Percentiles rank a stretch among this genome's conserved stretches.
These are phyloP conservation scores for Cygnus olor DNA, from an alignment of 2,797 vertebrate genomes.

Conservation along the genomic window DNA sequence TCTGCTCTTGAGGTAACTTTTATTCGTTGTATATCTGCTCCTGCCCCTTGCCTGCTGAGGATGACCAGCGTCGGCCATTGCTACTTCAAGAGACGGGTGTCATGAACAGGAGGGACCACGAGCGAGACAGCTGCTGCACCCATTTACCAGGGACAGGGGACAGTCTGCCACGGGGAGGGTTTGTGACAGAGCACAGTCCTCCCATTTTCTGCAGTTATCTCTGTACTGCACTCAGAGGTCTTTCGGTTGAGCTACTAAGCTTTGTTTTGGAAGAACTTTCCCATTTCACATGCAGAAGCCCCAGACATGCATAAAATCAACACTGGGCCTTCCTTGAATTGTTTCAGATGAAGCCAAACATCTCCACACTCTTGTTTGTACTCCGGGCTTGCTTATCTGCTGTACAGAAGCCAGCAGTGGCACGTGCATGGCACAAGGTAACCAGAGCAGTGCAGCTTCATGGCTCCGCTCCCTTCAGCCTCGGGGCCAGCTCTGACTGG, in stretches of 20 bases:
- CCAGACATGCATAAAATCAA: accelerated
- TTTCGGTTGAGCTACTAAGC: not conserved
- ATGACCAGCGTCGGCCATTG: accelerated
- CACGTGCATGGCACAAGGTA: not conserved
- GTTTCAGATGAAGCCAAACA: not conserved
- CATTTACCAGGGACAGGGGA: not conserved
- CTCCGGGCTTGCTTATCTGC: not conserved
- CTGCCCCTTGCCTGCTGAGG: not conserved
- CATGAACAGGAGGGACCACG: accelerated
- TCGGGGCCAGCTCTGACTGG: not conserved
- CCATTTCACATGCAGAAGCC: not conserved
- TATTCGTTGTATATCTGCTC: not conserved
- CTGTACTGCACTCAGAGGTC: not conserved
- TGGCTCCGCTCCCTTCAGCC: not conserved
- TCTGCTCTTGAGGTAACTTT: not conserved
- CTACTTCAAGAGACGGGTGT: not conserved
- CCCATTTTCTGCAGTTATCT: not conserved
- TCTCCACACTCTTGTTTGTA: accelerated
- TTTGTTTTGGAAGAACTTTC: not conserved
- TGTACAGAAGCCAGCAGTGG: not conserved
- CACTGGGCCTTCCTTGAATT: not conserved
- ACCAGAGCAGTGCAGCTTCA: accelerated
- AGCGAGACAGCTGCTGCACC: not conserved
- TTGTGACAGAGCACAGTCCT: not conserved
- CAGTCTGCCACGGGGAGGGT: not conserved